phyloP scores from a whole-genome alignment of 2,888 invertebrate genomes.

The Branchinecta sandiegonensis region DNA sequence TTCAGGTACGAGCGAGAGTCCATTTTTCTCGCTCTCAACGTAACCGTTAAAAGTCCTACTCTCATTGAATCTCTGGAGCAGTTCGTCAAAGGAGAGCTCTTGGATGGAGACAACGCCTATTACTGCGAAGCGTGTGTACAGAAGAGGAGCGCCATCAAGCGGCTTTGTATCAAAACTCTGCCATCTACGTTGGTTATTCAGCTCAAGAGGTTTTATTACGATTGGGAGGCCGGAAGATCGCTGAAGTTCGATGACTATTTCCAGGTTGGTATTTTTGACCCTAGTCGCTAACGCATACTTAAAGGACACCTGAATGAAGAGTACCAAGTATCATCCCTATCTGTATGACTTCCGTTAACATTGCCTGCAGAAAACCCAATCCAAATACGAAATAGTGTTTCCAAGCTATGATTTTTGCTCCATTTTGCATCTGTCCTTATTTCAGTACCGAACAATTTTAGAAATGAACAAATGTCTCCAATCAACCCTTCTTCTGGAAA shows the following conservation, averaged over 20 bases:
- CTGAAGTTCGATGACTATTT: conserved; percentile 42
- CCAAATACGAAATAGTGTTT: too few species aligned
- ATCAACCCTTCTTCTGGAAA: too few species aligned
- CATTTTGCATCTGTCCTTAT: too few species aligned
- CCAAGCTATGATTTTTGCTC: too few species aligned
- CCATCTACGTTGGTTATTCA: conserved; percentile 41
- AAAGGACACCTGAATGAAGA: too few species aligned
- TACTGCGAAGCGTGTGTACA: conserved; percentile 40
- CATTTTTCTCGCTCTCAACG: conserved; percentile 38
- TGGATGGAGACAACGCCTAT: conserved; percentile 43
- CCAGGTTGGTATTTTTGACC: conserved; percentile 28
- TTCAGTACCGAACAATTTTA: too few species aligned
- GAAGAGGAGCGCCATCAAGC: conserved; percentile 39
- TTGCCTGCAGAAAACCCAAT: too few species aligned
- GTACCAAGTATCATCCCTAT: too few species aligned
- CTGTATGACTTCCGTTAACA: too few species aligned
- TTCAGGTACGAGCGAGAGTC: conserved; percentile 40
- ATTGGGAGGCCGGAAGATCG: conserved; percentile 38
- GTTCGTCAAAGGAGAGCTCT: conserved; percentile 40
- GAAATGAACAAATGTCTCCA: too few species aligned
- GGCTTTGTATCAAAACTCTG: conserved; percentile 38
- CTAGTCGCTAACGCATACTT: too few species aligned
- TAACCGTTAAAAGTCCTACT: conserved; percentile 38
- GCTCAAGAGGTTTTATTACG: conserved; percentile 41
- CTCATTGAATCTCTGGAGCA: conserved; percentile 39